Base-by-base conservation (phyloP, 1,140 invertebrate species). In the Macrosteles quadrilineatus region DNA sequence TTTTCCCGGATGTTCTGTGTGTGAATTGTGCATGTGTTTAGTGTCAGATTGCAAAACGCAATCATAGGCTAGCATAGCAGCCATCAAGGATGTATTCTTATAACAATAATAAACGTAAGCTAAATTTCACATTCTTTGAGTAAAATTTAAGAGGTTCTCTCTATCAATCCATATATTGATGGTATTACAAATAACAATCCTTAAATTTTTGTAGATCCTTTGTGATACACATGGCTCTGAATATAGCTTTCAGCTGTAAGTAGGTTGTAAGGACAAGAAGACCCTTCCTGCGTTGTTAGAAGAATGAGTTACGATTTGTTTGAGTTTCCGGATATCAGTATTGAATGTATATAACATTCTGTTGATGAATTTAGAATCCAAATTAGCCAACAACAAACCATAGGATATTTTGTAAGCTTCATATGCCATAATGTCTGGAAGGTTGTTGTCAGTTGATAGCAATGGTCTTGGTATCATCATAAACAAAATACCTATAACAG, bases 31-130 rank as follows among this genome's bases (percentile, higher is more conserved):
- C 36, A 50, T 69, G 68, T 69, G 55, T 69, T 14, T 69, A 53
- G 68, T 69, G 68, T 69, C 68, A 57, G 32, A 21, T 62, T 69
- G 57, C 53, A 69, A 59, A 69, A 62, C 29, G 53, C 9, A 69
- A 27, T 29, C 68, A 25, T 12, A n/a, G n/a, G n/a, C n/a, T n/a
- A 69, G 67, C 36, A 27, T 59, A 68, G 68, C 68, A 59, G 68
- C 53, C 68, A 69, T 69, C 50, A 40, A 69, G 68, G 68, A 69
- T 69, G 47, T 59, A 27, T 59, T 59, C 55, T 27, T 59, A 27
- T 59, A 59, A 59, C 55, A 59, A 59, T 59, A 59, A 27, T 59
- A 59, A 59, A 59, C 23, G 55, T 59, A 59, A 59, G 55, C 55
- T 50, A 50, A 6, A 59, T 4, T 6, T 36, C 4, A 36, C 14